A percentile compares a stretch with the other conserved stretches of the same genome.
Evolutionary conservation across 2,797 vertebrate species (phyloP).

Genomic region (Cetoscarus ocellatus): DNA sequence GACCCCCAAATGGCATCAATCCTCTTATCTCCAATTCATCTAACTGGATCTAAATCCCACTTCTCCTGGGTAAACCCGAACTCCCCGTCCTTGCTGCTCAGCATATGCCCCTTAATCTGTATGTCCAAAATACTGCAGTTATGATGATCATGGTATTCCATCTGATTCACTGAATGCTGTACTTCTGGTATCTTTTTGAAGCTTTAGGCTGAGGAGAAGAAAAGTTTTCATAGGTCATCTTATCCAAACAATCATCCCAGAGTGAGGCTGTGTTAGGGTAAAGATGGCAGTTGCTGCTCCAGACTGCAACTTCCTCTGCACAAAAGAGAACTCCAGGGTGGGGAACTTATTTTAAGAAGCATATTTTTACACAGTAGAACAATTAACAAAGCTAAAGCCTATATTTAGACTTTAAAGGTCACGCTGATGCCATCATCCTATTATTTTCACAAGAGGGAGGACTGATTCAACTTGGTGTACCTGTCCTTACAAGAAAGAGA

Average conservation of each 20-base stretch:
- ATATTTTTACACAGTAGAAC: constrained; percentile 60
- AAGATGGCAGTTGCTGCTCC: constrained; percentile 26
- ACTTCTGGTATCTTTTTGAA: not conserved
- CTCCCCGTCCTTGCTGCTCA: too few relatives aligned
- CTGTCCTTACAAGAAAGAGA: constrained; percentile 13
- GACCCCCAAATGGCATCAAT: too few relatives aligned
- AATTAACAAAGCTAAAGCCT: constrained; percentile 72
- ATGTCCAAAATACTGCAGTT: too few relatives aligned
- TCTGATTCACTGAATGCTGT: constrained; percentile 6
- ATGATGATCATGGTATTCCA: not conserved
- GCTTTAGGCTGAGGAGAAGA: not conserved
- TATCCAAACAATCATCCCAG: constrained; percentile 66
- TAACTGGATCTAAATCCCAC: too few relatives aligned
- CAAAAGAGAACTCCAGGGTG: constrained; percentile 36
- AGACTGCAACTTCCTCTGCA: constrained; percentile 54
- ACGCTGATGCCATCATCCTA: constrained; percentile 27
- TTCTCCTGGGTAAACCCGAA: too few relatives aligned
- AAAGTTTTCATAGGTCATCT: constrained; percentile 57
- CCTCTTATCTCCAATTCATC: too few relatives aligned
- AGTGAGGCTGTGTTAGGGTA: constrained; percentile 28
- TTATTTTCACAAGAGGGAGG: constrained; percentile 11
- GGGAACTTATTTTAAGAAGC: constrained; percentile 64
- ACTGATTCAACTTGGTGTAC: constrained; percentile 4
- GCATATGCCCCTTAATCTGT: too few relatives aligned
- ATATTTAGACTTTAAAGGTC: constrained; percentile 73